A percentile compares a stretch with the other conserved stretches of the same genome.
These are phyloP conservation scores for Drosophila bocki DNA, from an alignment of 1,140 invertebrate species.

Conservation along the genomic window DNA sequence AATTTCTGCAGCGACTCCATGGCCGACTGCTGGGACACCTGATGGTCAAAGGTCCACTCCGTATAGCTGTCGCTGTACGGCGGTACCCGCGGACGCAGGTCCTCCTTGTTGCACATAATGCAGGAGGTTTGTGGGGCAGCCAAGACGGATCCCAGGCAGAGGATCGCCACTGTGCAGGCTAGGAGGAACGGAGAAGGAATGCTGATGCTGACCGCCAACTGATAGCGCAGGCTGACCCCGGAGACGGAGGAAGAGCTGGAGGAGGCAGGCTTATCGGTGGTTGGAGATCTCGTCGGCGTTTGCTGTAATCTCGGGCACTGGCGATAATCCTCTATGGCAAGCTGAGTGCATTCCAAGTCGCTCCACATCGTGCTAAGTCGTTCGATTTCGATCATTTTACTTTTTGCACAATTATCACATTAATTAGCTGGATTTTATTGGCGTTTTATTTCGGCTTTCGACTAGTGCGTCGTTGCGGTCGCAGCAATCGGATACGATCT, in stretches of 20 bases:
- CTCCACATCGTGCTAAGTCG: conserved; percentile 34
- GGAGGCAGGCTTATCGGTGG: not conserved
- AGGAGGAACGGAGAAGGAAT: conserved; percentile 28
- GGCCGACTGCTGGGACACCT: conserved; percentile 72
- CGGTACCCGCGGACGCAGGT: conserved; percentile 44
- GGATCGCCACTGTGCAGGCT: conserved; percentile 12
- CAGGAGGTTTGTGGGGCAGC: conserved; percentile 72
- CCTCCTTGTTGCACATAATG: conserved; percentile 76
- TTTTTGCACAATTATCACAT: conserved; percentile 63
- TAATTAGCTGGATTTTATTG: conserved; percentile 49
- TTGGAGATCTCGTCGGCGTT: conserved; percentile 8
- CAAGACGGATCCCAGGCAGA: conserved; percentile 20
- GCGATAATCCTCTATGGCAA: conserved; percentile 15
- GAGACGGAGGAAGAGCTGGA: not conserved
- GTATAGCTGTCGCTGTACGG: conserved; percentile 52
- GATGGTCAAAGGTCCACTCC: conserved; percentile 78
- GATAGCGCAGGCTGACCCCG: conserved; percentile 30
- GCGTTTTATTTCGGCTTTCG: conserved; percentile 33
- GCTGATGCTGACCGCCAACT: conserved; percentile 4
- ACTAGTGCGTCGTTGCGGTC: conserved; percentile 37
- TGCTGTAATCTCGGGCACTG: conserved; percentile 25
- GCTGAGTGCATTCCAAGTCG: conserved; percentile 6
- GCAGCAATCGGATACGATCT: conserved; percentile 61
- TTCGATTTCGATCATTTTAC: conserved; percentile 23
- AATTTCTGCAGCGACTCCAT: conserved; percentile 64